phyloP scores from a whole-genome alignment of 2,888 invertebrate species.

The Ectropis crepuscularia region DNA sequence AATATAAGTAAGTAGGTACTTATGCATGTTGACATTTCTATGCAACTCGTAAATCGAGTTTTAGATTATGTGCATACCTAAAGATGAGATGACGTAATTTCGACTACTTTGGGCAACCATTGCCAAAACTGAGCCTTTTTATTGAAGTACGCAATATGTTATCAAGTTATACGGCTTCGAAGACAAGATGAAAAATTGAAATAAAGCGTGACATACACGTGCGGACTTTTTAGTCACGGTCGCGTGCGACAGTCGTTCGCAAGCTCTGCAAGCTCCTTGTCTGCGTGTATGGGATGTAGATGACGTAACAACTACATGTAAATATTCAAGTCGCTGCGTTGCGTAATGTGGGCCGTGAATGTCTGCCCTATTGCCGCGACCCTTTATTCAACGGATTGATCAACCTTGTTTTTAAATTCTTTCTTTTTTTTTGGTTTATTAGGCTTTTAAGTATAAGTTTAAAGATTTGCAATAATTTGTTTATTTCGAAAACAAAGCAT shows the following conservation, averaged over 20 bases:
- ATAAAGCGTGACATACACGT: constrained; percentile 31
- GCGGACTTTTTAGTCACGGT: constrained; percentile 32
- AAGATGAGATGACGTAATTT: not conserved
- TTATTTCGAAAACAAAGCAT: no score
- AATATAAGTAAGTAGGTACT: not conserved
- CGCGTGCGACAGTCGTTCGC: constrained; percentile 28
- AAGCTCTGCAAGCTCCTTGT: constrained; percentile 11
- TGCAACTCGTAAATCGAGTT: not conserved
- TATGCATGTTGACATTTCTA: not conserved
- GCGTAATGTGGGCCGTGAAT: constrained; percentile 25
- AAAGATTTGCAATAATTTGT: no score
- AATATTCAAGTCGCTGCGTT: constrained; percentile 33
- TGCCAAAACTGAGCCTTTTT: not conserved
- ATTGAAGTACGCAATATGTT: constrained; percentile 3
- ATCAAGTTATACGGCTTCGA: constrained; percentile 4
- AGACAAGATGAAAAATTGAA: constrained; percentile 21
- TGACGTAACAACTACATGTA: constrained; percentile 43
- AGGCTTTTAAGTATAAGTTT: no score
- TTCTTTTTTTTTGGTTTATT: no score
- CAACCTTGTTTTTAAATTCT: constrained; percentile 9
- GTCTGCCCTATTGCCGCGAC: constrained; percentile 26
- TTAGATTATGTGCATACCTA: not conserved
- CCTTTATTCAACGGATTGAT: constrained; percentile 29
- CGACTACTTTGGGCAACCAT: not conserved
- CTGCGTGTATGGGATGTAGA: constrained; percentile 44